Conservation (phyloP, 2,113 vertebrate genomes). For the Ameiurus melas region DNA sequence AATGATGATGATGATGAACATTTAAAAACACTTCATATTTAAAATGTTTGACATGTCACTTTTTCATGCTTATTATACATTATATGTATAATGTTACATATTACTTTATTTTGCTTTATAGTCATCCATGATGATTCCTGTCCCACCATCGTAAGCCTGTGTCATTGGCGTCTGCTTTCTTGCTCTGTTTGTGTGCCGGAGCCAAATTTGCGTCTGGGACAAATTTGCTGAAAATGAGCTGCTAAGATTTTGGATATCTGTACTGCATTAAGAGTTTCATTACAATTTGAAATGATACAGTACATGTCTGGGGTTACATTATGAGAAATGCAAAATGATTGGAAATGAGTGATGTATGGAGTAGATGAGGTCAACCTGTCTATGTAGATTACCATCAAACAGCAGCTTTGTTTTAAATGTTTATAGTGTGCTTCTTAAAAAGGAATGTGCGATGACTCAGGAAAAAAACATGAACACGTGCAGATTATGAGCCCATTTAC, state of each 20-base stretch:
- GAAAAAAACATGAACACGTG: slow-evolving; percentile 27
- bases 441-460: slow-evolving; percentile 32
- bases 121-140: background rate
- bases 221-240: slow-evolving; percentile 52
- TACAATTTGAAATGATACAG: slow-evolving; percentile 59
- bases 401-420: slow-evolving; percentile 26
- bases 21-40: background rate
- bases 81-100: too few species aligned
- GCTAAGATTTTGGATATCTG: slow-evolving; percentile 58
- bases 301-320: slow-evolving; percentile 60
- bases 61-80: background rate
- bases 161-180: slow-evolving; percentile 6
- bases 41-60: background rate
- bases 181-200: slow-evolving; percentile 18
- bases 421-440: slow-evolving; percentile 31
- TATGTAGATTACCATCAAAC: slow-evolving; percentile 50
- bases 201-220: slow-evolving; percentile 49
- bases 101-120: background rate
- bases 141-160: background rate
- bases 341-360: slow-evolving; percentile 53
- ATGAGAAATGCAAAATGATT: slow-evolving; percentile 61
- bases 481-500: slow-evolving; percentile 14
- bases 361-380: slow-evolving; percentile 60
- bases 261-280: slow-evolving; percentile 67
- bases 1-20: background rate